Base-by-base conservation (phyloP, 2,888 invertebrate species). In the Acanthosepion lycidas region DNA sequence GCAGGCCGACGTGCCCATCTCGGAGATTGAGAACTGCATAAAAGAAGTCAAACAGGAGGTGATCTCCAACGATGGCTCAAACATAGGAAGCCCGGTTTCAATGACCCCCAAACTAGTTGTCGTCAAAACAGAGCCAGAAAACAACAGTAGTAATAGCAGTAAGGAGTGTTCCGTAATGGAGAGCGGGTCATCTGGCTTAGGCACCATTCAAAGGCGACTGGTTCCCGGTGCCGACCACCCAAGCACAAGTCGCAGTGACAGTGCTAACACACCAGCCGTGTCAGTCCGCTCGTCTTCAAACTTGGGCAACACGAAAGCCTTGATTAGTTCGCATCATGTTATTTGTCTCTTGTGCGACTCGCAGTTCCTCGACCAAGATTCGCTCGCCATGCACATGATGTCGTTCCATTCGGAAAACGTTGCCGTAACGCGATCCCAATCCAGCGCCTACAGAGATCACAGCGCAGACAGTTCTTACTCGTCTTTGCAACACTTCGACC, bases 331-430 rank as follows among this genome's bases (percentile, higher is more conserved):
- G 20, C 93, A 93, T 28, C 94, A 94, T 91, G 55, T 95, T 64
- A 94, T 94, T 91, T 97, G 97, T 91, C 94, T 95, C 64, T 95
- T 96, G 53, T 97, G 97, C 95, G 96, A 96, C 18, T 95, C 96
- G 64, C 93, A 95, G 9, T 97, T 97, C 95, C 94, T 95, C 28
- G 96, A 96, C 94, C 96, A 97, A 93, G 97, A 97, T 95, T 95
- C 97, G 1, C 95, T 97, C 92, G 97, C 97, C 12, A 97, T 97
- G 97, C 97, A 97, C 95, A 96, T 97, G 95, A 97, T 97, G 97
- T 96, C 95, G 94, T 96, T 96, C 94, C 94, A 94, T 48, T 64
- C 94, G 15, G 94, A 94, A 28, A 55, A 33, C 48, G 94, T 59
- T 9, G 48, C 94, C 1, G 48, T 53, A 5, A 64, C 53, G 5